Conservation (phyloP, 2,888 invertebrate species). For the Cataglyphis albicans region DNA sequence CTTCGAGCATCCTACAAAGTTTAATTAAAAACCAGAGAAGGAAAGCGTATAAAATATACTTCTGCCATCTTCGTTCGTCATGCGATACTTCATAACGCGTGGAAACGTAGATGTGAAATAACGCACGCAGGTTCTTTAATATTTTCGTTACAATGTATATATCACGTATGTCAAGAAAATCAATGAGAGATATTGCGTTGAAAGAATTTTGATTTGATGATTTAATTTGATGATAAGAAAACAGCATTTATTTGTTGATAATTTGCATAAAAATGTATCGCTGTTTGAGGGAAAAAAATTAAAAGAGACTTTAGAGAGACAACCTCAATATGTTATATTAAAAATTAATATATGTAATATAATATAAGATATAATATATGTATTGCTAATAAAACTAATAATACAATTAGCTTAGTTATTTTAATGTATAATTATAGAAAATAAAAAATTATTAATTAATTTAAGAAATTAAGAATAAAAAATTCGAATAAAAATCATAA, state of each 20-base stretch:
- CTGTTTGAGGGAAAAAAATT: not conserved
- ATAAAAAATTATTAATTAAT: not conserved
- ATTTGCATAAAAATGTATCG: not conserved
- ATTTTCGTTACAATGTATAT: slow-evolving; percentile 17
- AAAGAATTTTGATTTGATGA: not conserved
- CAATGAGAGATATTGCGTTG: not conserved
- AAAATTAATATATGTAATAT: not conserved
- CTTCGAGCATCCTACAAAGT: slow-evolving; percentile 63
- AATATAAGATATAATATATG: too few species aligned
- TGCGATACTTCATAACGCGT: slow-evolving; percentile 36
- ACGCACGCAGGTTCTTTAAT: slow-evolving; percentile 34
- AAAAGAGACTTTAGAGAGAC: not conserved
- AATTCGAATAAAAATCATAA: too few species aligned
- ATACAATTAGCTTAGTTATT: not conserved
- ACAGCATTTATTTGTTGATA: not conserved
- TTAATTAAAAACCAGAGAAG: slow-evolving; percentile 70
- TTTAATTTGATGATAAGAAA: not conserved
- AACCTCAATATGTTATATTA: not conserved
- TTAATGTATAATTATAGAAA: not conserved
- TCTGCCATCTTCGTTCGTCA: slow-evolving; percentile 53
- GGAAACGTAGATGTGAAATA: slow-evolving; percentile 16
- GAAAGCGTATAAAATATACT: slow-evolving; percentile 53
- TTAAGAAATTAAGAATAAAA: too few species aligned
- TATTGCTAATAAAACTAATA: not conserved
- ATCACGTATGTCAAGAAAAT: slow-evolving; percentile 12